Percentiles rank a stretch among this genome's conserved stretches.
Evolutionary conservation across 1,140 invertebrate genomes (phyloP).

Genomic region (Heliconius eleuchia): DNA sequence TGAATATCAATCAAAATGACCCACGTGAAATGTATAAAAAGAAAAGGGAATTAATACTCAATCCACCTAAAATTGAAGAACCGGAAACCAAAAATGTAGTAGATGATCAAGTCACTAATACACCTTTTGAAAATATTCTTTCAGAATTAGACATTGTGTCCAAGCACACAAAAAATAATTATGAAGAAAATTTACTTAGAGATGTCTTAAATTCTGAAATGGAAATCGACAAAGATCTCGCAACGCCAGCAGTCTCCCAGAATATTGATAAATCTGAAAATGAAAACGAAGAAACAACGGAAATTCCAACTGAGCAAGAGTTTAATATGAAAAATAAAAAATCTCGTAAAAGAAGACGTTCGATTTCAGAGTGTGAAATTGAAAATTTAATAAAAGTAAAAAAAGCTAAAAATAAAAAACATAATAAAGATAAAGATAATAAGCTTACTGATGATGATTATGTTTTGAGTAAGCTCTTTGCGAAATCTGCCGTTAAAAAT

Average conservation of each 20-base stretch:
- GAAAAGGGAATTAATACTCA: slow-evolving; percentile 63
- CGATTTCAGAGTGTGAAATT: slow-evolving; percentile 50
- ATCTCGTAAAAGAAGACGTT: slow-evolving; percentile 56
- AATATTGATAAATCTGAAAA: neutral
- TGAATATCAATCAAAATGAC: slow-evolving; percentile 51
- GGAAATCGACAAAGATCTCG: neutral
- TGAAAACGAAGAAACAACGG: neutral
- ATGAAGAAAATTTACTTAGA: slow-evolving; percentile 74
- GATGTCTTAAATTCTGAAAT: slow-evolving; percentile 66
- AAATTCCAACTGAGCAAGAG: neutral
- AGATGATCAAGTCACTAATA: slow-evolving; percentile 78
- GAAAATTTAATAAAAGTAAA: slow-evolving; percentile 67
- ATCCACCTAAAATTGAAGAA: slow-evolving; percentile 62
- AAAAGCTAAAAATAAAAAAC: slow-evolving; percentile 67
- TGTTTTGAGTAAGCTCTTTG: slow-evolving; percentile 83
- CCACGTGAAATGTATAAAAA: slow-evolving; percentile 76
- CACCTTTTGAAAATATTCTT: slow-evolving; percentile 81
- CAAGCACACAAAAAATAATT: slow-evolving; percentile 72
- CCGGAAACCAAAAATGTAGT: slow-evolving; percentile 65
- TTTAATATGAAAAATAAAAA: slow-evolving; percentile 23
- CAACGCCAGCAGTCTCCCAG: neutral
- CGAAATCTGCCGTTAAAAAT: slow-evolving; percentile 81
- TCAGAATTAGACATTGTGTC: slow-evolving; percentile 81
- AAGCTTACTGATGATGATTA: slow-evolving; percentile 80
- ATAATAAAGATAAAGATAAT: slow-evolving; percentile 54